These are phyloP conservation scores for Falco peregrinus DNA, from an alignment of 2,797 vertebrate genomes.

Conservation along the genomic window DNA sequence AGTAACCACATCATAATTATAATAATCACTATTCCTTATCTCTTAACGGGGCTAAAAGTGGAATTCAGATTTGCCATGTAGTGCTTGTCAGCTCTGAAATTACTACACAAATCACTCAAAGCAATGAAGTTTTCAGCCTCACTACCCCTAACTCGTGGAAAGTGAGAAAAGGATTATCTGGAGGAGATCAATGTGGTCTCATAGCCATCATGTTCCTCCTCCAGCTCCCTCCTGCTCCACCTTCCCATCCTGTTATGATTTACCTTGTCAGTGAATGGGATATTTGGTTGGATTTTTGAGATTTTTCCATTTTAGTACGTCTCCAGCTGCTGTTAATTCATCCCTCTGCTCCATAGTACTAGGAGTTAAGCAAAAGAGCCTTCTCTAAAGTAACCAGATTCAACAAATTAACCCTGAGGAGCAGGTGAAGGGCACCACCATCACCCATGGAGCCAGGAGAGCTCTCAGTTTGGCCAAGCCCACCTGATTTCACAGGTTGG, in stretches of 20 bases:
- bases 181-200: neutral
- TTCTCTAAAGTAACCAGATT: neutral
- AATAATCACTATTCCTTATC: conserved; percentile 77
- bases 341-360: neutral
- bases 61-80: conserved; percentile 67
- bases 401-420: neutral
- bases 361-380: neutral
- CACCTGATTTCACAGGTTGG: neutral
- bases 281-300: neutral
- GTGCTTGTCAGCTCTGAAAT: conserved; percentile 66
- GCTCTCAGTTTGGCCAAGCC: neutral
- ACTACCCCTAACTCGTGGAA: neutral
- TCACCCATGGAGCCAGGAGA: neutral
- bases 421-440: neutral
- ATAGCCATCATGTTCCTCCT: neutral
- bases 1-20: conserved; percentile 73
- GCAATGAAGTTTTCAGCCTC: neutral
- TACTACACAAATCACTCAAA: conserved; percentile 59
- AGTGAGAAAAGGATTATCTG: neutral
- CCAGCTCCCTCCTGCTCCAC: neutral
- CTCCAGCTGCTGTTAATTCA: neutral
- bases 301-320: neutral
- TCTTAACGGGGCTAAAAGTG: conserved; percentile 75
- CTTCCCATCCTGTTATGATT: neutral
- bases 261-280: neutral